phyloP scores from a whole-genome alignment of 2,113 vertebrate species.

The Hymenochirus boettgeri region DNA sequence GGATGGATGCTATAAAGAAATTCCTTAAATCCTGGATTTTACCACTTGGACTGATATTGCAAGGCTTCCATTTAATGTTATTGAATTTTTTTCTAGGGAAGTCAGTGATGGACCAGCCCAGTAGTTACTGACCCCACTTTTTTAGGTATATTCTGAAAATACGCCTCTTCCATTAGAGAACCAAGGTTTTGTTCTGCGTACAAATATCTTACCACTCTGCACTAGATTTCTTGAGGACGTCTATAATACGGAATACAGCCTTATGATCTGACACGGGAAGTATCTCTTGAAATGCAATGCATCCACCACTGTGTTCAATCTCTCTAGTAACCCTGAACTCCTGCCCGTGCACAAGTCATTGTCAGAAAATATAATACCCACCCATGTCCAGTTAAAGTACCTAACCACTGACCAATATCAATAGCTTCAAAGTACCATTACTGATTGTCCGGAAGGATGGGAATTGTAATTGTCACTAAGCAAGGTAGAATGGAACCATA shows the following conservation, averaged over 20 bases:
- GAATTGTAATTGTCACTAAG: slow-evolving; percentile 29
- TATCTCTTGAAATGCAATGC: slow-evolving; percentile 21
- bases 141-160: slow-evolving; percentile 16
- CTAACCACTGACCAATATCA: slow-evolving; percentile 6
- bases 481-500: slow-evolving; percentile 18
- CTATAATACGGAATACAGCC: slow-evolving; percentile 15
- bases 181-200: slow-evolving; percentile 24
- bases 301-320: slow-evolving; percentile 17
- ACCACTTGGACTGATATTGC: background rate
- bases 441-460: slow-evolving; percentile 30
- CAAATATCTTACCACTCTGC: slow-evolving; percentile 24
- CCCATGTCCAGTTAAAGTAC: slow-evolving; percentile 34
- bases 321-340: slow-evolving; percentile 12
- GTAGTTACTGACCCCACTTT: slow-evolving; percentile 19
- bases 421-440: slow-evolving; percentile 18
- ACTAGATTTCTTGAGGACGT: slow-evolving; percentile 18
- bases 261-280: slow-evolving; percentile 18
- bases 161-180: slow-evolving; percentile 29
- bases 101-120: slow-evolving; percentile 27
- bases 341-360: slow-evolving; percentile 28
- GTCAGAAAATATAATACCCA: slow-evolving; percentile 21
- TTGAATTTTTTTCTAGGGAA: slow-evolving; percentile 19
- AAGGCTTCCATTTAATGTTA: slow-evolving; percentile 32
- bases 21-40: slow-evolving; percentile 30
- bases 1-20: slow-evolving; percentile 28